Conservation (phyloP, 2,113 vertebrate genomes). For the Ochotona curzoniae region DNA sequence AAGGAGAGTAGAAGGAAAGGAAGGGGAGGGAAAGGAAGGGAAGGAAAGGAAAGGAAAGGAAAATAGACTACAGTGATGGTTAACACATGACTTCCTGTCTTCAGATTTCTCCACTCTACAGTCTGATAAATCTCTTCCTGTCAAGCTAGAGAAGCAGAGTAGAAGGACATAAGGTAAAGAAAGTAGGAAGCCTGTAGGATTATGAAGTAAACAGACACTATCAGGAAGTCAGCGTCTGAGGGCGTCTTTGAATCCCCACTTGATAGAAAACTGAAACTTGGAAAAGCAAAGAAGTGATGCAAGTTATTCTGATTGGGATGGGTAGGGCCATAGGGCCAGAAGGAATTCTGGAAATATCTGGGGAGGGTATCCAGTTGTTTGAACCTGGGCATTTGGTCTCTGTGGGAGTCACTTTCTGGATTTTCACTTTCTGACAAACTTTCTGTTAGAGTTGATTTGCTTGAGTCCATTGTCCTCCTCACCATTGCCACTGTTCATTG, state of each 20-base stretch:
- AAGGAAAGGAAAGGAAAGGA: background rate
- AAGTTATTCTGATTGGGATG: background rate
- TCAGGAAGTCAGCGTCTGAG: background rate
- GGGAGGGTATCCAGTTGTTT: background rate
- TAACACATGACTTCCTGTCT: background rate
- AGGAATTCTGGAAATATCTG: background rate
- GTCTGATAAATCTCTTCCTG: background rate
- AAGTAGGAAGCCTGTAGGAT: background rate
- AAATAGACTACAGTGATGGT: background rate
- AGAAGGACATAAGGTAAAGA: background rate
- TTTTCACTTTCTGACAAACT: background rate
- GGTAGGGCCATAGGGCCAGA: background rate
- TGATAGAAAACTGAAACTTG: background rate
- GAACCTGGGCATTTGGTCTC: background rate
- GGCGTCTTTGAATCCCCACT: background rate
- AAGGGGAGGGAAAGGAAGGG: no score
- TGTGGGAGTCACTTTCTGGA: background rate
- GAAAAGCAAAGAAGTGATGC: background rate
- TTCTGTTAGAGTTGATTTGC: background rate
- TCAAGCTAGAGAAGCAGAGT: background rate
- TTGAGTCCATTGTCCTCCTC: background rate
- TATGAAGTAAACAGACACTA: background rate
- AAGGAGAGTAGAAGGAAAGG: no score
- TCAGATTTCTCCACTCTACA: background rate
- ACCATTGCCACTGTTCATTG: background rate